Percentiles rank a stretch among this genome's conserved stretches.
Evolutionary conservation across 1,140 invertebrate genomes (phyloP).

Genomic region (Drosophila repleta): DNA sequence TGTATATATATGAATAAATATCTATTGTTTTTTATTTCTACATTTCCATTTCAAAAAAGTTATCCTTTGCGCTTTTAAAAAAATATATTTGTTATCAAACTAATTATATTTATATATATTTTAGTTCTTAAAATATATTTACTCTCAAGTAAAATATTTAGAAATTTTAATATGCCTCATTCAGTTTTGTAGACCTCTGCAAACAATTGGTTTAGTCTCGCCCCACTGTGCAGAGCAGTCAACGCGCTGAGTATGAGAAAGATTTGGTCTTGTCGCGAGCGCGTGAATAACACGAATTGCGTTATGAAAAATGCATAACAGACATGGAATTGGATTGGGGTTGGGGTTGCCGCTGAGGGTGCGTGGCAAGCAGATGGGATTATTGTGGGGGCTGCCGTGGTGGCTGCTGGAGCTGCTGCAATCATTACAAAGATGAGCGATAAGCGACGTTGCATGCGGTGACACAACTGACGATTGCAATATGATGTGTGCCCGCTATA

Average conservation of each 20-base stretch:
- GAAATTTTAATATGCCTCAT: too few species aligned
- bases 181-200: background rate
- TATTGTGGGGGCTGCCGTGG: background rate
- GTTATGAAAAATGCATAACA: constrained; percentile 76
- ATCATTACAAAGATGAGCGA: constrained; percentile 79
- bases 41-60: too few species aligned
- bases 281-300: constrained; percentile 73
- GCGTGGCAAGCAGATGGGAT: constrained; percentile 7
- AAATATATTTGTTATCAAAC: too few species aligned
- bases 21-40: too few species aligned
- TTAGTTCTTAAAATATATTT: too few species aligned
- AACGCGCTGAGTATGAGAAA: background rate
- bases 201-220: too few species aligned
- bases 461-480: constrained; percentile 78
- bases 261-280: constrained; percentile 50
- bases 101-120: too few species aligned
- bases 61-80: too few species aligned
- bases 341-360: background rate
- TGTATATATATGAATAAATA: too few species aligned
- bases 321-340: constrained; percentile 35
- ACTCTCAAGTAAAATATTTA: too few species aligned
- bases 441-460: constrained; percentile 78
- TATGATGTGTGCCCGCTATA: constrained; percentile 60
- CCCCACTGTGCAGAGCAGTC: constrained; percentile 14
- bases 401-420: constrained; percentile 42